These are phyloP conservation scores for Oncopeltus fasciatus DNA, from an alignment of 1,140 invertebrate species.

Conservation along the genomic window DNA sequence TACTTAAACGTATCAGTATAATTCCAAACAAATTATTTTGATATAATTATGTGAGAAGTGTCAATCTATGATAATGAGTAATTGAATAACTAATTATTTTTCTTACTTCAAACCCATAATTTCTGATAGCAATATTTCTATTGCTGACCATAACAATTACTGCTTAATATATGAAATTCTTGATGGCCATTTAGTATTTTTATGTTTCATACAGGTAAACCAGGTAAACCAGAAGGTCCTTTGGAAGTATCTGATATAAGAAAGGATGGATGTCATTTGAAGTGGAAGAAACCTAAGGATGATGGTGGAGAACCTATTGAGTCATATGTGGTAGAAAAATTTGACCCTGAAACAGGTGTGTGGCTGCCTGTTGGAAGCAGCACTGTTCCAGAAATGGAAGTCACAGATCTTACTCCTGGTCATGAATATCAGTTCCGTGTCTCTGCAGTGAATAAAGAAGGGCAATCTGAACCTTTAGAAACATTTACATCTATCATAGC, in stretches of 20 bases:
- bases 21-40: too few species aligned
- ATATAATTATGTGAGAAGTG: too few species aligned
- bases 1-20: too few species aligned
- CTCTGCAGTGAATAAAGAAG: slow-evolving; percentile 91
- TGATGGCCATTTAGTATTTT: too few species aligned
- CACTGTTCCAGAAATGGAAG: slow-evolving; percentile 69
- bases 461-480: slow-evolving; percentile 91
- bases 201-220: slow-evolving; percentile 59
- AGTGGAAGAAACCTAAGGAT: slow-evolving; percentile 96
- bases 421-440: slow-evolving; percentile 97
- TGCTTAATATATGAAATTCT: too few species aligned
- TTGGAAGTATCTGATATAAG: slow-evolving; percentile 87
- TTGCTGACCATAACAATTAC: too few species aligned
- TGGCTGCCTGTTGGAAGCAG: slow-evolving; percentile 80
- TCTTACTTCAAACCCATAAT: too few species aligned
- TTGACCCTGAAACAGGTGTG: slow-evolving; percentile 75
- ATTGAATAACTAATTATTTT: too few species aligned
- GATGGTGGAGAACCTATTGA: slow-evolving; percentile 93
- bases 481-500: slow-evolving; percentile 81
- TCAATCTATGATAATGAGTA: too few species aligned
- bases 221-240: slow-evolving; percentile 84
- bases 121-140: too few species aligned
- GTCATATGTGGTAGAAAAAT: slow-evolving; percentile 90
- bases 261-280: slow-evolving; percentile 87
- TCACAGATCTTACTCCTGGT: slow-evolving; percentile 74